These are phyloP conservation scores for Epinotia bilunana DNA, from an alignment of 2,888 invertebrate genomes.

Conservation along the genomic window DNA sequence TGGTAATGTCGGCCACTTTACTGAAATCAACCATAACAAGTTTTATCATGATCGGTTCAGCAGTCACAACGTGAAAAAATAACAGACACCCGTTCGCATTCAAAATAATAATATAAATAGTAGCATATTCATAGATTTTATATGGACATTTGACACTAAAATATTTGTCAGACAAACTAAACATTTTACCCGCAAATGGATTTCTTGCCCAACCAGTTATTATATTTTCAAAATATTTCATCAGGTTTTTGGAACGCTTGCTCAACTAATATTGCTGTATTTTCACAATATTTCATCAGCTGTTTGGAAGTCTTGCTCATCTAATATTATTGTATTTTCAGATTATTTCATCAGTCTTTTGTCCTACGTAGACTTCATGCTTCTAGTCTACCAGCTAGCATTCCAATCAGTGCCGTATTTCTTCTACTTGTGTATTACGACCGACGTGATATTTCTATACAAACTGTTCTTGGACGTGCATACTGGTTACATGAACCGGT, in stretches of 20 bases:
- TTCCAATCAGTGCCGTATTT: conserved; percentile 72
- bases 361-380: conserved; percentile 74
- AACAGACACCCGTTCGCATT: no score
- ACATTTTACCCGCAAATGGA: background rate
- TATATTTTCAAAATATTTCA: conserved; percentile 71
- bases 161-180: background rate
- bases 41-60: no score
- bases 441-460: conserved; percentile 73
- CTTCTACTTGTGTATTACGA: conserved; percentile 64
- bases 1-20: no score
- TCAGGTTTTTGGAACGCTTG: conserved; percentile 57
- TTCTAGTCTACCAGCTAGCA: conserved; percentile 79
- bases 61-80: no score
- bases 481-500: conserved; percentile 78
- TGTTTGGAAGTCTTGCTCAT: conserved; percentile 49
- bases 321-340: conserved; percentile 55
- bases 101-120: no score
- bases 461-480: conserved; percentile 79
- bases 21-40: no score
- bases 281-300: conserved; percentile 76
- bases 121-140: no score
- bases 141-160: no score
- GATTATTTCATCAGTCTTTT: conserved; percentile 73
- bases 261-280: background rate
- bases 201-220: background rate